Evolutionary conservation across 1,140 invertebrate genomes (phyloP).

Genomic region (Metopolophium dirhodum): DNA sequence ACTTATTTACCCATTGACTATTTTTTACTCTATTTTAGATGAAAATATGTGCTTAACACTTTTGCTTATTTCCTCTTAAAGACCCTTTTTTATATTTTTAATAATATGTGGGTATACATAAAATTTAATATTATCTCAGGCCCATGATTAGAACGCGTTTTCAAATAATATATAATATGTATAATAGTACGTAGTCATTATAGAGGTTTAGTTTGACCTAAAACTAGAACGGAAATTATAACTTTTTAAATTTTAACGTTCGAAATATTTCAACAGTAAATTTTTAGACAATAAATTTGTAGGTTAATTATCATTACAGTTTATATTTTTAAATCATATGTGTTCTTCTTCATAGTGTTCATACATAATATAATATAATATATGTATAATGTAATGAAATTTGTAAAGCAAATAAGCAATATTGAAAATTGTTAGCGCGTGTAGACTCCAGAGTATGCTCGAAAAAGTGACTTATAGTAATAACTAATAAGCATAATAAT

Average conservation of each 20-base stretch:
- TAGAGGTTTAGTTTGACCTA: not conserved
- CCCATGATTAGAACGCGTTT: not conserved
- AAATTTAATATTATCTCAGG: not conserved
- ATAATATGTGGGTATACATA: not conserved
- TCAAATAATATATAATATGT: not conserved
- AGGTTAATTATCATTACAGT: not conserved
- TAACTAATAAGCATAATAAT: slow-evolving; percentile 1
- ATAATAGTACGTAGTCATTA: no score
- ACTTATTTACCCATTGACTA: no score
- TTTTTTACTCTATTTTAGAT: not conserved
- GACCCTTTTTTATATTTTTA: not conserved
- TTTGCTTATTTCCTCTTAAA: not conserved
- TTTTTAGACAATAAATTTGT: not conserved
- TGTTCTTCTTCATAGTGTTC: not conserved
- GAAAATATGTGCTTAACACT: not conserved
- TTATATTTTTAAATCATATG: not conserved
- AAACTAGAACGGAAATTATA: slow-evolving; percentile 5
- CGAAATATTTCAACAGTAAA: not conserved
- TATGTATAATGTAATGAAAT: not conserved
- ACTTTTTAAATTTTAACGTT: not conserved
- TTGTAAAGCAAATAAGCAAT: not conserved
- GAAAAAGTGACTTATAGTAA: not conserved
- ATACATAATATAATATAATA: slow-evolving; percentile 1
- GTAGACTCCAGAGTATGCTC: not conserved
- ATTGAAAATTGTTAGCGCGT: not conserved